These are phyloP conservation scores for Brachyistius frenatus DNA, from an alignment of 2,113 vertebrate genomes.

Conservation along the genomic window DNA sequence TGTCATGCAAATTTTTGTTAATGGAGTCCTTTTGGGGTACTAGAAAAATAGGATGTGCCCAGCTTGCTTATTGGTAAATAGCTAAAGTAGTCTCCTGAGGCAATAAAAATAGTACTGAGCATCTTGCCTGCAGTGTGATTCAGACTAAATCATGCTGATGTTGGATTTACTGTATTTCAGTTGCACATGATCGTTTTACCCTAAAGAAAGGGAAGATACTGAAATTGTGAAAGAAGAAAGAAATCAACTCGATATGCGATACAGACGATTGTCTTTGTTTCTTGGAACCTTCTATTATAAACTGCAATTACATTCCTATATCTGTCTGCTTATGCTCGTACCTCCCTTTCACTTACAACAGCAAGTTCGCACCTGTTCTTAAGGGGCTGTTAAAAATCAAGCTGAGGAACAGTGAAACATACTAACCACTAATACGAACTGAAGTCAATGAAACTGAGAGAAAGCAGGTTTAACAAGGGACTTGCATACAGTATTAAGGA, in stretches of 20 bases:
- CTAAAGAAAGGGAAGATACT: background rate
- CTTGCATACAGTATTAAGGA: background rate
- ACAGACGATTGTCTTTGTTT: background rate
- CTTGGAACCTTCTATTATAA: background rate
- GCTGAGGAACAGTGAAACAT: slow-evolving; percentile 8
- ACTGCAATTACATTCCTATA: background rate
- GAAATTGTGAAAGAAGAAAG: background rate
- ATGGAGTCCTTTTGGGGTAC: too few relatives aligned
- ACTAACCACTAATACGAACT: too few relatives aligned
- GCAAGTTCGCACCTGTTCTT: slow-evolving; percentile 25
- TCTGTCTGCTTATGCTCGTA: background rate
- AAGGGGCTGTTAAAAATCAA: background rate
- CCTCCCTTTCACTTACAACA: slow-evolving; percentile 6
- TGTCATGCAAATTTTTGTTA: too few relatives aligned
- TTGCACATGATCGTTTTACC: background rate
- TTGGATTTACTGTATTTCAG: background rate
- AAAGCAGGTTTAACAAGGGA: background rate
- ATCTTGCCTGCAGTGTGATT: background rate
- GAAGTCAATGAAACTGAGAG: slow-evolving; percentile 1
- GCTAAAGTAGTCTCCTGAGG: background rate
- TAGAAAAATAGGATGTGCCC: background rate
- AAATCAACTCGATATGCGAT: background rate
- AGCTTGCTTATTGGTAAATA: background rate
- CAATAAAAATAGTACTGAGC: background rate
- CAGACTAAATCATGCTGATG: background rate